Conservation (phyloP, 2,888 invertebrate genomes). For the Ophonus ardosiacus region DNA sequence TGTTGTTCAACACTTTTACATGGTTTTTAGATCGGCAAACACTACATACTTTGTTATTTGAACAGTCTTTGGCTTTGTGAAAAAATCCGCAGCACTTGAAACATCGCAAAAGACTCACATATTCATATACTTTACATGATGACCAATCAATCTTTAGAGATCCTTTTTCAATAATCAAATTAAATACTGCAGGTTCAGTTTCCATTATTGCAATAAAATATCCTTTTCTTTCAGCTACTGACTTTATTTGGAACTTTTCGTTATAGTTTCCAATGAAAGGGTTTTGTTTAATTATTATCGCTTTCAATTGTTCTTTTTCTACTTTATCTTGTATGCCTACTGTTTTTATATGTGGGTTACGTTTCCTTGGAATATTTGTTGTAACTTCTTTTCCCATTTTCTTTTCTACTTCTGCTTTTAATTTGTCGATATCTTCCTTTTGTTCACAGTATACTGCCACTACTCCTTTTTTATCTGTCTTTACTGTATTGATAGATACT, state of each 20-base stretch:
- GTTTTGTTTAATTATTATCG: slow-evolving; percentile 13
- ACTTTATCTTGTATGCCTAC: slow-evolving; percentile 9
- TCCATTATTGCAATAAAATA: slow-evolving; percentile 1
- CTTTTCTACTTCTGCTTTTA: slow-evolving; percentile 22
- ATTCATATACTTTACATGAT: slow-evolving; percentile 22
- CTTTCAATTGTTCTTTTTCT: slow-evolving; percentile 36
- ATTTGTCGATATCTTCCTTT: slow-evolving; percentile 25
- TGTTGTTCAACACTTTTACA: neutral
- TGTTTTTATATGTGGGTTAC: slow-evolving; percentile 30
- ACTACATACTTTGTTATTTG: slow-evolving; percentile 24
- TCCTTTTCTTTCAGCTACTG: neutral
- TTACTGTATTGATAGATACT: slow-evolving; percentile 11
- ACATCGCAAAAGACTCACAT: neutral
- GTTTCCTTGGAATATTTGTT: slow-evolving; percentile 19
- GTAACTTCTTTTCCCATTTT: slow-evolving; percentile 38
- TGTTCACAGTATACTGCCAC: slow-evolving; percentile 1
- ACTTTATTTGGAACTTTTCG: slow-evolving; percentile 31
- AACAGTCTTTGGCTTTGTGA: slow-evolving; percentile 23
- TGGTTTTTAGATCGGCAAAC: slow-evolving; percentile 6
- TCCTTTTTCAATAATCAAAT: neutral
- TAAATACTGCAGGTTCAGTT: neutral
- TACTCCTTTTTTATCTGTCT: neutral
- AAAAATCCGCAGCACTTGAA: slow-evolving; percentile 24
- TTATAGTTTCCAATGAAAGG: neutral
- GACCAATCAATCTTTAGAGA: slow-evolving; percentile 28